Conservation (phyloP, 2,113 vertebrate genomes). For the Edolisoma coerulescens region DNA sequence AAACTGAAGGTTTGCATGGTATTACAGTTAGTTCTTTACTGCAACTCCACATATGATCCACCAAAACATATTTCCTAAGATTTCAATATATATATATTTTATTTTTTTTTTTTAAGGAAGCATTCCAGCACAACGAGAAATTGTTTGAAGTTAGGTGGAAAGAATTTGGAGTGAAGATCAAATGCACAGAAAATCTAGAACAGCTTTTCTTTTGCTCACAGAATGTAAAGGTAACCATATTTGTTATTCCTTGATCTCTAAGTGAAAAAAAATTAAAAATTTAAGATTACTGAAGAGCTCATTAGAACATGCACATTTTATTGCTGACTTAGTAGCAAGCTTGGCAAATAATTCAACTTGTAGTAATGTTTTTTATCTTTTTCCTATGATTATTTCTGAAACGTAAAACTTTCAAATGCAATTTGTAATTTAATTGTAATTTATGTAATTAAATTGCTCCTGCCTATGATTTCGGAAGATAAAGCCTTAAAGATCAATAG, state of each 20-base stretch:
- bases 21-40: not conserved
- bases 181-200: not conserved
- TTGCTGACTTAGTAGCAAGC: not conserved
- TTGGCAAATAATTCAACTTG: not conserved
- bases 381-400: not conserved
- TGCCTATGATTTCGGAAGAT: not conserved
- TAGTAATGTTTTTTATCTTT: not conserved
- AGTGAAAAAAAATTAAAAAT: not conserved
- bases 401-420: not conserved
- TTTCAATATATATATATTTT: no score
- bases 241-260: not conserved
- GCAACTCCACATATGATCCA: accelerated
- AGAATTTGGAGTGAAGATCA: not conserved
- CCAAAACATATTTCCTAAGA: not conserved
- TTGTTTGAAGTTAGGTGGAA: not conserved
- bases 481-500: not conserved
- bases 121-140: not conserved
- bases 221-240: not conserved
- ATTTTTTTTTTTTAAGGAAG: not conserved
- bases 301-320: not conserved
- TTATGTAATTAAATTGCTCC: not conserved
- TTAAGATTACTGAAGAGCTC: not conserved
- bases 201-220: not conserved
- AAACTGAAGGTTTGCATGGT: not conserved
- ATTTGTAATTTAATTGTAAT: no score